A percentile compares a stretch with the other conserved stretches of the same genome.
Conservation (phyloP, 2,888 invertebrate genomes). For the Rhabditophanes sp. region DNA sequence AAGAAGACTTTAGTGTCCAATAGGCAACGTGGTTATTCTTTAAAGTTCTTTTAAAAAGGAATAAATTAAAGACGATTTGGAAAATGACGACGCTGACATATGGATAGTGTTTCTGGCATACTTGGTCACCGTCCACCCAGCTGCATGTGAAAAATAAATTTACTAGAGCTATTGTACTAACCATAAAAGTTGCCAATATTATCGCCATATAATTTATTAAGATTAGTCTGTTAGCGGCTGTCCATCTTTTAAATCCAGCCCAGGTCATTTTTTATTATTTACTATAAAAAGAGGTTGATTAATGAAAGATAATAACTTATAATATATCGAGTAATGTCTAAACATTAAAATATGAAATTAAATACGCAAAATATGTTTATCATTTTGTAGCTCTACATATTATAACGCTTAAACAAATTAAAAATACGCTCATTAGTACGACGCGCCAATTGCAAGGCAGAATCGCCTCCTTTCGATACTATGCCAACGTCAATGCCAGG, state of each 20-base stretch:
- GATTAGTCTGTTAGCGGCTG: too few relatives aligned
- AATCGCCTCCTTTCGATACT: slow-evolving; percentile 31
- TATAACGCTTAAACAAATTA: not conserved
- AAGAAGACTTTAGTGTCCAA: too few relatives aligned
- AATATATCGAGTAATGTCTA: slow-evolving; percentile 1
- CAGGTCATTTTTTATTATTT: not conserved
- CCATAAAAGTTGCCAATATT: not conserved
- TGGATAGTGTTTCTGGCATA: too few relatives aligned
- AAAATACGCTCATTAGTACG: slow-evolving; percentile 10
- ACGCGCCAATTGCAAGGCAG: slow-evolving; percentile 30
- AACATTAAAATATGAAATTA: slow-evolving; percentile 1
- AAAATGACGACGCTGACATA: too few relatives aligned
- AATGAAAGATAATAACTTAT: slow-evolving; percentile 1
- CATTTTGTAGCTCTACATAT: not conserved
- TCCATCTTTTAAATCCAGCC: not conserved
- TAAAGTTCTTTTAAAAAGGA: not conserved
- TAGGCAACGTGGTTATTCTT: slow-evolving; percentile 1
- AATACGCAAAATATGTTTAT: not conserved
- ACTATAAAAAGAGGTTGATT: not conserved
- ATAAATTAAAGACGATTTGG: not conserved
- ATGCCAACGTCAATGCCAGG: slow-evolving; percentile 36
- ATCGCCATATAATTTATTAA: too few relatives aligned
- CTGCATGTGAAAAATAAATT: slow-evolving; percentile 2
- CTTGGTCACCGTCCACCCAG: slow-evolving; percentile 7
- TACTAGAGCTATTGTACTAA: not conserved